A percentile compares a stretch with the other conserved stretches of the same genome.
These are phyloP conservation scores for Setipinna tenuifilis DNA, from an alignment of 2,797 vertebrate genomes.

Conservation along the genomic window DNA sequence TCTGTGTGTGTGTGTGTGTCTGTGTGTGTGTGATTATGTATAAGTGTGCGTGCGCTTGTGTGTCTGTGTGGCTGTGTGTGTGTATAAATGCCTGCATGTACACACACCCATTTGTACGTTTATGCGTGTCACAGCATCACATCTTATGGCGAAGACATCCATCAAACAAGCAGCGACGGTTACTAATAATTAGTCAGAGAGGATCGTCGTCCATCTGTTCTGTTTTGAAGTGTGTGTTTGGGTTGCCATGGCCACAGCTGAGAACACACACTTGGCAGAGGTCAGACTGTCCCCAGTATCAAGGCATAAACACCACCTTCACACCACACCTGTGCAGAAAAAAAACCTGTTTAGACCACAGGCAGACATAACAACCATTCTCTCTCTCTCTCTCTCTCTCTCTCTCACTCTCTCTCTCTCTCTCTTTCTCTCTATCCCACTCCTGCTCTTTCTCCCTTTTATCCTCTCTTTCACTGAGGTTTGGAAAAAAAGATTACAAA, in stretches of 20 bases:
- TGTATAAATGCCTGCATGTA: not conserved
- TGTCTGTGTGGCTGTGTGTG: not conserved
- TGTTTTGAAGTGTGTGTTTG: conserved; percentile 7
- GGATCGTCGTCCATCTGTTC: not conserved
- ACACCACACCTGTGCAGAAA: not conserved
- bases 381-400: not conserved
- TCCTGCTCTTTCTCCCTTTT: too few relatives aligned
- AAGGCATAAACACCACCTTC: not conserved
- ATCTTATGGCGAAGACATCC: not conserved
- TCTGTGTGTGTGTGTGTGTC: not conserved
- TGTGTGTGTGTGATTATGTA: not conserved
- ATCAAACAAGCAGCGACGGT: not conserved
- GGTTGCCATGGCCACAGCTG: conserved; percentile 8
- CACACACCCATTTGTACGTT: too few relatives aligned
- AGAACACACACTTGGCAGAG: not conserved
- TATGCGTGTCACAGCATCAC: too few relatives aligned
- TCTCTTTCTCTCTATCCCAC: not conserved
- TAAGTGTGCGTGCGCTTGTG: not conserved
- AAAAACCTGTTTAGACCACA: not conserved
- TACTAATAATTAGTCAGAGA: not conserved
- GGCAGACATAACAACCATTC: not conserved
- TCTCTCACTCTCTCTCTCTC: not conserved
- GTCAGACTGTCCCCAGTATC: not conserved
- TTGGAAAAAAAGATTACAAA: too few relatives aligned
- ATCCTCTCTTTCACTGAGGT: not conserved